Evolutionary conservation across 2,888 invertebrate genomes (phyloP), one percentile per base, ranked within the genome.

Genomic region (Lycaena phlaeas): DNA sequence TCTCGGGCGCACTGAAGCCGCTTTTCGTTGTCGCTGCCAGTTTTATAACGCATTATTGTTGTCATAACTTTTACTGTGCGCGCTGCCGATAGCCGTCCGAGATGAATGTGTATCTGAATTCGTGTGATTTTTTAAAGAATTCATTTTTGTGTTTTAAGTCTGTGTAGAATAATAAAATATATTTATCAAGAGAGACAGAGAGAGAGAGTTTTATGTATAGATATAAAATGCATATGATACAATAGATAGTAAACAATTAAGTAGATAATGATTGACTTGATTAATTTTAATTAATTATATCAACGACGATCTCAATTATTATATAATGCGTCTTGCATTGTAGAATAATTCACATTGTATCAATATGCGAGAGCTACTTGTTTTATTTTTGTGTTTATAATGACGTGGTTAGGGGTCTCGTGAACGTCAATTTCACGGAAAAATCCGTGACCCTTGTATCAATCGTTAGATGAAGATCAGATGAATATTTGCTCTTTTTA

Each of bases 1-100:
- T 64, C 70, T 63, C 66, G 54, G 56, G 59, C 62, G 63, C 54
- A 84, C 82, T 82, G 81, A 77, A 73, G 69, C 67, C 59, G 65
- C 64, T 72, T 76, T 76, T 69, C 64, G 74, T 67, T 57, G 61
- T 59, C 60, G 59, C 68, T 52, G 64, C 61, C 59, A 64, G 72
- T 81, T 82, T 84, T 84, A 82, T 82, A 81, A 78, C 66, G 71
- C 67, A 65, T 65, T 65, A 70, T 71, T 78, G 77, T 78, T 75
- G 76, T 78, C 68, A 71, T 74, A 73, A 76, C 75, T 77, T 75
- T 79, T 75, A 69, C 71, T 57, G 70, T 53, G 61, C 53, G 54
- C 53, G 48, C 49, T 26, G 34, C 11, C 34, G 18, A 22, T 34
- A 34, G 30, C 42, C 43, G 44, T 26, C 29, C 25, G 46, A 45